Conservation (phyloP, 2,113 vertebrate species). For the Indicator maculatus region DNA sequence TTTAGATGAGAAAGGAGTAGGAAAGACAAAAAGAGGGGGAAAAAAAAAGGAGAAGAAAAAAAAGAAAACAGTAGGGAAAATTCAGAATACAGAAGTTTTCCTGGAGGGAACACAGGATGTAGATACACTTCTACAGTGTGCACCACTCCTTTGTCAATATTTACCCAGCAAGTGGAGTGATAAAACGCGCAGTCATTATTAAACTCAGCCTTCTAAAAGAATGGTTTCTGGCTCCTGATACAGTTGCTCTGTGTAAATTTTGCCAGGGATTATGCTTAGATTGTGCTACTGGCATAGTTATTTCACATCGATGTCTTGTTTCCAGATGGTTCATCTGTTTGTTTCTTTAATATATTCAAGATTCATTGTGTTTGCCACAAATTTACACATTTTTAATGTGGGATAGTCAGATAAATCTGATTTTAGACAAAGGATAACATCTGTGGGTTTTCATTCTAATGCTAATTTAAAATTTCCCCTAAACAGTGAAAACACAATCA, state of each 20-base stretch:
- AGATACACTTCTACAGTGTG: slow-evolving; percentile 30
- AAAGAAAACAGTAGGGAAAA: slow-evolving; percentile 11
- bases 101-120: slow-evolving; percentile 21
- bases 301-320: slow-evolving; percentile 26
- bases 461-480: not conserved
- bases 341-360: slow-evolving; percentile 63
- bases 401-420: slow-evolving; percentile 55
- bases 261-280: slow-evolving; percentile 1
- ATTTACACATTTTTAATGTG: slow-evolving; percentile 59
- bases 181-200: slow-evolving; percentile 48
- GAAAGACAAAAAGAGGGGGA: not conserved
- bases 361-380: slow-evolving; percentile 48
- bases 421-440: slow-evolving; percentile 48
- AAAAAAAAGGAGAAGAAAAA: not conserved
- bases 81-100: slow-evolving; percentile 19
- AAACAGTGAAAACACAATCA: not conserved
- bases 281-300: slow-evolving; percentile 58
- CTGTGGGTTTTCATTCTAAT: slow-evolving; percentile 34
- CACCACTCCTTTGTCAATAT: slow-evolving; percentile 56
- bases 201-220: slow-evolving; percentile 23
- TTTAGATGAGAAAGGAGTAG: not conserved
- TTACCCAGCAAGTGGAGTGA: slow-evolving; percentile 48
- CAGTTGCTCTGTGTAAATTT: slow-evolving; percentile 42
- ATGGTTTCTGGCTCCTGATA: slow-evolving; percentile 32
- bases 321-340: slow-evolving; percentile 70